Base-by-base conservation (phyloP, 2,888 invertebrate genomes). In the Hoplodrina blanda region DNA sequence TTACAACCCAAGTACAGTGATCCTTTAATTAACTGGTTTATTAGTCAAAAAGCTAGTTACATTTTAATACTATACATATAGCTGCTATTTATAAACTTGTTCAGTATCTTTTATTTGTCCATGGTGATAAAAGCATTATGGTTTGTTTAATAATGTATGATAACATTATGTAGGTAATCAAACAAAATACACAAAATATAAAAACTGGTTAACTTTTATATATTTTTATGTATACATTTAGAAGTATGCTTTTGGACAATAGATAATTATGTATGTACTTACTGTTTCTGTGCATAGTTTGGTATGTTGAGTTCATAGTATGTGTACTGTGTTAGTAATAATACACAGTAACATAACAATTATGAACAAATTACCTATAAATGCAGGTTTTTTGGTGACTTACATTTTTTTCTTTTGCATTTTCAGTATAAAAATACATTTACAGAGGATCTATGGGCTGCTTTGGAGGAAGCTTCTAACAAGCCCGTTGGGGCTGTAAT, bases 401-500 rank as follows among this genome's bases (percentile, higher is more conserved):
- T 37, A 37, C 37, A 37, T 37, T 37, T 37, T 33, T 11, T 41
- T 11, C 41, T 13, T 41, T 46, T 80, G 62, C 62, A 69, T 73
- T 93, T 96, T 88, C 93, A 98, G 95, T 99, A 99, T 92, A 97
- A 97, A 86, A 99, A 99, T 91, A 98, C 99, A 1, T 97, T 97
- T 86, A 99, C 99, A 0, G 98, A 98, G 91, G 99, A 99, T 92
- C 96, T 99, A 84, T 99, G 99, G 99, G 96, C 97, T 0, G 98
- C 98, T 0, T 95, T 99, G 78, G 98, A 98, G 86, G 98, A 98
- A 89, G 98, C 98, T 2, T 98, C 98, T 82, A 97, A 97, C 25
- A 98, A 99, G 91, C 98, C 99, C 4, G 98, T 99, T 1, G 97
- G 97, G 1, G 97, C 97, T 59, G 98, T 99, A 11, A 99, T 99